phyloP scores from a whole-genome alignment of 2,113 vertebrate genomes.

The Prochilodus magdalenae region DNA sequence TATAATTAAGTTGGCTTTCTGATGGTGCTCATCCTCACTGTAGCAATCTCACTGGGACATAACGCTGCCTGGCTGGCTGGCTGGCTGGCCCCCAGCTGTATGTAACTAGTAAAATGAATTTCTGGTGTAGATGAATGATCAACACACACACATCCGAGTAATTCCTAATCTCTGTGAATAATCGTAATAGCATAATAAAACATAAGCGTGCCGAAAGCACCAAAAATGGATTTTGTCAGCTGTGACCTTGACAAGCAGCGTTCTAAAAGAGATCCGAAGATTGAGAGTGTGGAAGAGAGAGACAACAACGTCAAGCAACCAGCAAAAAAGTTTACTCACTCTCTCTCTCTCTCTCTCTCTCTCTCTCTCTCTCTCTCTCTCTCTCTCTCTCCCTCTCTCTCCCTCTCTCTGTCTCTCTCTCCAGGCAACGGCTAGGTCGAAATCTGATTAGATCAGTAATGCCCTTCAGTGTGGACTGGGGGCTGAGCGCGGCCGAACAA shows the following conservation, averaged over 20 bases:
- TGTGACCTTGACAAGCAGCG: conserved; percentile 9
- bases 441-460: conserved; percentile 50
- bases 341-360: too few species aligned
- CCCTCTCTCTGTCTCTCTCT: too few species aligned
- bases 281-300: conserved; percentile 3
- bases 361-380: too few species aligned
- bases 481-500: conserved; percentile 21
- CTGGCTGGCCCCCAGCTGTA: too few species aligned
- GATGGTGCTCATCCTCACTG: too few species aligned
- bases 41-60: too few species aligned
- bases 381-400: too few species aligned
- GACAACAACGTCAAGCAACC: conserved; percentile 9
- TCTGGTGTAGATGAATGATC: neutral
- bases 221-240: neutral
- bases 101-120: too few species aligned
- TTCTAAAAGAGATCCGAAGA: neutral
- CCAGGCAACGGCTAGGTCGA: conserved; percentile 20
- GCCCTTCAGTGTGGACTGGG: conserved; percentile 42
- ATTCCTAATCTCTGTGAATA: neutral
- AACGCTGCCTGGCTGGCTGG: too few species aligned
- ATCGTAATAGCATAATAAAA: neutral
- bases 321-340: too few species aligned
- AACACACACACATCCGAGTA: conserved; percentile 5
- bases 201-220: neutral
- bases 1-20: too few species aligned